A percentile compares a stretch with the other conserved stretches of the same genome.
Conservation (phyloP, 2,888 invertebrate genomes). For the Chrysina gloriosa region DNA sequence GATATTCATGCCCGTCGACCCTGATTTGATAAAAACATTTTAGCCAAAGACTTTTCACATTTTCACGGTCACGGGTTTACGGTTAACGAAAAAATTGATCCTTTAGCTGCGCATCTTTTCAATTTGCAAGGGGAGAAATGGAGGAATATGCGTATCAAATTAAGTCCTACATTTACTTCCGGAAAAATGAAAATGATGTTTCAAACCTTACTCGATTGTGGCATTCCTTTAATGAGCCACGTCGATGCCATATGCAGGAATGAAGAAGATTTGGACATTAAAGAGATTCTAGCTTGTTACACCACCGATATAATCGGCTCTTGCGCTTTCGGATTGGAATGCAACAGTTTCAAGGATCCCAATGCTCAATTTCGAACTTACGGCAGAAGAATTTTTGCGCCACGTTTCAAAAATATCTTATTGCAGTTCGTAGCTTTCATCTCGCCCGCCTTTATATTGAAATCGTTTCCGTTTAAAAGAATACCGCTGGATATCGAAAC, state of each 20-base stretch:
- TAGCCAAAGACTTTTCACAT: constrained; percentile 44
- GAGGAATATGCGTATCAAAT: constrained; percentile 46
- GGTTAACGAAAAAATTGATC: constrained; percentile 64
- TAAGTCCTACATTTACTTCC: constrained; percentile 49
- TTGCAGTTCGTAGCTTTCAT: not conserved
- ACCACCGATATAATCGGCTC: constrained; percentile 72
- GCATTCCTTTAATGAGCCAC: constrained; percentile 6
- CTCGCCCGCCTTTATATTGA: not conserved
- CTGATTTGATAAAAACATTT: constrained; percentile 54
- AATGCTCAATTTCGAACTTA: constrained; percentile 63
- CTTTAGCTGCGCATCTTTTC: constrained; percentile 45
- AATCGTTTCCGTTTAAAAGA: not conserved
- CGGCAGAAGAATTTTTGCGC: constrained; percentile 46
- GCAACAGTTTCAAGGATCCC: constrained; percentile 68
- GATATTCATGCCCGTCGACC: constrained; percentile 11
- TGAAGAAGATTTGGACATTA: constrained; percentile 52
- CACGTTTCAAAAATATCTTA: not conserved
- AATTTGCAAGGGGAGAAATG: constrained; percentile 45
- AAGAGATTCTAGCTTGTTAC: constrained; percentile 68
- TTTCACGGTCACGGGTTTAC: constrained; percentile 62
- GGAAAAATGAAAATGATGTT: constrained; percentile 52
- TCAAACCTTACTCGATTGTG: constrained; percentile 40
- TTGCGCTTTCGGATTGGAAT: constrained; percentile 71
- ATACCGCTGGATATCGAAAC: constrained; percentile 1
- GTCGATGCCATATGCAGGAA: not conserved